Conservation (phyloP, 2,797 vertebrate genomes). For the Coilia nasus region DNA sequence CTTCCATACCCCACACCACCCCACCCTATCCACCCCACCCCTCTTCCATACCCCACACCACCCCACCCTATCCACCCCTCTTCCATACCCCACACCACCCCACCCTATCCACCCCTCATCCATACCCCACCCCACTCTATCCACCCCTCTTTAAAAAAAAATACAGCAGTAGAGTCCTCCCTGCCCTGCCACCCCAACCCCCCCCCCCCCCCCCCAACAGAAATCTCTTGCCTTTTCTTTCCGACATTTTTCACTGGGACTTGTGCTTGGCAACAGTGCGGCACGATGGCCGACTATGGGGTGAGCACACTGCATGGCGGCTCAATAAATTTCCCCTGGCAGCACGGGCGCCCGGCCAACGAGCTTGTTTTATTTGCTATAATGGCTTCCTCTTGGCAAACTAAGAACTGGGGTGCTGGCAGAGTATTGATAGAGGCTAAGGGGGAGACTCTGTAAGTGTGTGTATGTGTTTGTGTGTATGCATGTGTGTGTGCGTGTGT, state of each 20-base stretch:
- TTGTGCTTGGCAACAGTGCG: constrained; percentile 46
- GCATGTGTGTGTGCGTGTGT: not conserved
- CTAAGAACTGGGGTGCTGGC: constrained; percentile 53
- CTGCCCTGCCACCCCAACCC: not conserved
- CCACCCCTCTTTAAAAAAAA: not conserved
- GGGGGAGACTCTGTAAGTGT: not conserved
- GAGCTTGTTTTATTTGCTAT: constrained; percentile 68
- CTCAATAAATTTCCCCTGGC: constrained; percentile 61
- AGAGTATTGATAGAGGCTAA: constrained; percentile 35
- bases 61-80: constrained; percentile 16
- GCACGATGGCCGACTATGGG: constrained; percentile 52
- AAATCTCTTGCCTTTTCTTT: constrained; percentile 23
- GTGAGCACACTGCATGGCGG: constrained; percentile 49
- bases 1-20: not conserved
- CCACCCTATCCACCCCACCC: constrained; percentile 14
- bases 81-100: not conserved
- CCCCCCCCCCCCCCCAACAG: not conserved
- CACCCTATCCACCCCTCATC: not conserved
- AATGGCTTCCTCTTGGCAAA: constrained; percentile 69
- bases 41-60: not conserved
- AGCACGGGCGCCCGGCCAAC: constrained; percentile 60
- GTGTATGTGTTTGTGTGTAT: constrained; percentile 9
- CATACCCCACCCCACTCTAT: not conserved
- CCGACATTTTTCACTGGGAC: constrained; percentile 47
- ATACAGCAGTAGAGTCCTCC: not conserved